phyloP scores from a whole-genome alignment of 2,797 vertebrate genomes.

The Hybognathus amarus region DNA sequence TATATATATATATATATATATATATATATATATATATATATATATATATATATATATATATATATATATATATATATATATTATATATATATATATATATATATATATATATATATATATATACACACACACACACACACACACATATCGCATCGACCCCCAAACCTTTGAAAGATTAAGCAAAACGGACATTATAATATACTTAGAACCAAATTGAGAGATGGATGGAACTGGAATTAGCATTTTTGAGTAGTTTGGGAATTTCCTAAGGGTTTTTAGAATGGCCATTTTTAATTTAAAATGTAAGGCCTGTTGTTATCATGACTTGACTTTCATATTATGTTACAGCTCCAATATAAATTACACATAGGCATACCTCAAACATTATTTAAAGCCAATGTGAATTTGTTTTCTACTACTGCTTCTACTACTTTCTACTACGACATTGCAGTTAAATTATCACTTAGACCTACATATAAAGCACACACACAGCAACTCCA shows the following conservation, averaged over 20 bases:
- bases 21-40: no score
- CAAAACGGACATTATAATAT: neutral
- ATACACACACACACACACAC: no score
- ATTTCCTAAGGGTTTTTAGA: neutral
- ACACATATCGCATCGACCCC: no score
- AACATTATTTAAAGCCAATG: constrained; percentile 1
- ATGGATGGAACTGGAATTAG: neutral
- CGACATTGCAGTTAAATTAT: neutral
- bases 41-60: no score
- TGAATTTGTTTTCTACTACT: neutral
- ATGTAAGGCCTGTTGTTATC: neutral
- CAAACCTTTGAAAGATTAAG: neutral
- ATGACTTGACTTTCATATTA: neutral
- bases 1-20: no score
- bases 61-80: no score
- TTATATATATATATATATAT: no score
- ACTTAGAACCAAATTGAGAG: neutral
- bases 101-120: no score
- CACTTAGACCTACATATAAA: neutral
- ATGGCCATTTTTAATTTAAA: neutral
- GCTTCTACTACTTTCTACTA: no score
- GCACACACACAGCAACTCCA: no score
- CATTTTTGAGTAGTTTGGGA: neutral
- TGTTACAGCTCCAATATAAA: neutral
- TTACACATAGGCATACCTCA: neutral